Conservation (phyloP, 1,140 invertebrate species). For the Atta colombica region DNA sequence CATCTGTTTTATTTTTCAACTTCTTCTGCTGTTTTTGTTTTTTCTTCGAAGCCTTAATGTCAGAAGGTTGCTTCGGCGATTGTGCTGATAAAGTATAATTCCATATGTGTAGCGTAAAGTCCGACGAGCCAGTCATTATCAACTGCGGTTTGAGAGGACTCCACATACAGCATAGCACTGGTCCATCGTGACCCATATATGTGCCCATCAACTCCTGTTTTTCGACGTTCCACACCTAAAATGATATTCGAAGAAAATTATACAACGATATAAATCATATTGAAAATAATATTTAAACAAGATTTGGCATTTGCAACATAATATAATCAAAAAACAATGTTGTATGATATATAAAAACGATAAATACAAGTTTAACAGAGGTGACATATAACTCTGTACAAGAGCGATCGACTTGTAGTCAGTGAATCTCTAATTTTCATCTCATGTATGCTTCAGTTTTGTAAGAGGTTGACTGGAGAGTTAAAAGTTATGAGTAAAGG, state of each 20-base stretch:
- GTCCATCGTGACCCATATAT: conserved; percentile 87
- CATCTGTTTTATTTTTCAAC: conserved; percentile 62
- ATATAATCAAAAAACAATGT: background rate
- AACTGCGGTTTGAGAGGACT: conserved; percentile 89
- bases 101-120: conserved; percentile 89
- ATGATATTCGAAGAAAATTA: conserved; percentile 53
- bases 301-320: conserved; percentile 16
- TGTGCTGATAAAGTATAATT: conserved; percentile 66
- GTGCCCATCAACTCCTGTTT: conserved; percentile 87
- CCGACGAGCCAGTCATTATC: conserved; percentile 88
- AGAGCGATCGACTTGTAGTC: background rate
- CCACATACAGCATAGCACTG: conserved; percentile 88
- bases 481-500: background rate
- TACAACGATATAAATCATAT: background rate
- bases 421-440: background rate
- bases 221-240: conserved; percentile 91
- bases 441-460: background rate
- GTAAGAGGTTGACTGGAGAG: background rate
- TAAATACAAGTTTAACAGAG: background rate
- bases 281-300: conserved; percentile 8
- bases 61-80: conserved; percentile 72
- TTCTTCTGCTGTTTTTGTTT: conserved; percentile 67
- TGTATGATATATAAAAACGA: background rate
- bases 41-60: conserved; percentile 32
- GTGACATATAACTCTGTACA: background rate